Percentiles rank a stretch among this genome's conserved stretches.
Evolutionary conservation across 1,140 invertebrate species (phyloP).

Genomic region (Geopemphigus sp.): DNA sequence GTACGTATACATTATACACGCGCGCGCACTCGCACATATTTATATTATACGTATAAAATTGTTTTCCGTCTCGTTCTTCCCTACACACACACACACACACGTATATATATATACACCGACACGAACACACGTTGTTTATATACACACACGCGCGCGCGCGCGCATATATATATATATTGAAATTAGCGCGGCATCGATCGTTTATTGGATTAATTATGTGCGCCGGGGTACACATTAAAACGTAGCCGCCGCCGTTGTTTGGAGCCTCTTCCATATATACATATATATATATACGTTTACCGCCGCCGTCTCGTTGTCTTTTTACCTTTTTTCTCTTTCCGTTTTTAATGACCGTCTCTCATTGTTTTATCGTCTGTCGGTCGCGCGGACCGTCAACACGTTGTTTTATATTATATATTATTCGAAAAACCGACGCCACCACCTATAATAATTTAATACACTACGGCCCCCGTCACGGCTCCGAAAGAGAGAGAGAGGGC

Average conservation of each 20-base stretch:
- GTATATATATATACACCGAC: too few species aligned
- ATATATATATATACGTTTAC: neutral
- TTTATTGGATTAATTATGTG: conserved; percentile 49
- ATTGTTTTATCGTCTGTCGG: conserved; percentile 47
- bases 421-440: neutral
- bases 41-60: conserved; percentile 3
- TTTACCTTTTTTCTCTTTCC: neutral
- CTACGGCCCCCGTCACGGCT: too few species aligned
- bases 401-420: conserved; percentile 40
- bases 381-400: conserved; percentile 43
- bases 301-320: conserved; percentile 21
- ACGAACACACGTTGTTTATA: too few species aligned
- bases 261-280: neutral
- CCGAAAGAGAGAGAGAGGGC: too few species aligned
- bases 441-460: neutral
- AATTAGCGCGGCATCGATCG: conserved; percentile 49
- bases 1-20: conserved; percentile 13
- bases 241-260: neutral
- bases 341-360: conserved; percentile 40
- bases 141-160: conserved; percentile 3
- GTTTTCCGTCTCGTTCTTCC: neutral
- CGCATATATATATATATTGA: conserved; percentile 32
- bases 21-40: neutral
- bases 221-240: conserved; percentile 42
- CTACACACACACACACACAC: neutral